Evolutionary conservation across 2,797 vertebrate genomes (phyloP).

Genomic region (Erethizon dorsatum): DNA sequence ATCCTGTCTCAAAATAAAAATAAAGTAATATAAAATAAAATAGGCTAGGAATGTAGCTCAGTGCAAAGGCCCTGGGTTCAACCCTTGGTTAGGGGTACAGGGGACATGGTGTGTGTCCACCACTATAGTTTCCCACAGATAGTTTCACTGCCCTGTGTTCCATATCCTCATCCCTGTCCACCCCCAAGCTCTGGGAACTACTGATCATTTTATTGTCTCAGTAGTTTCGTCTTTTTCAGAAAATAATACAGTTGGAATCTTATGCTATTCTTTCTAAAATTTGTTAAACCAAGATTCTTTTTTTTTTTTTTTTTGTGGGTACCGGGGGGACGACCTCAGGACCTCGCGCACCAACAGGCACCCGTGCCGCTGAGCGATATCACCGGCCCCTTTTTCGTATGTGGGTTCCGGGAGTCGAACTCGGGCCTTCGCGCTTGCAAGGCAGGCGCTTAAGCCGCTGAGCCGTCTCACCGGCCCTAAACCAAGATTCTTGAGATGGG

Average conservation of each 20-base stretch:
- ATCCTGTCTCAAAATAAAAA: neutral
- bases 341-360: too few species aligned
- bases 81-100: neutral
- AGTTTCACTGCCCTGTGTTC: neutral
- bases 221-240: slow-evolving; percentile 26
- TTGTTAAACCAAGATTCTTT: neutral
- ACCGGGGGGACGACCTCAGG: too few species aligned
- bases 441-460: too few species aligned
- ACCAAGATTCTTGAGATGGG: neutral
- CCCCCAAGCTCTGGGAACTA: neutral
- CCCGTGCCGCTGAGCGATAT: too few species aligned
- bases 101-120: neutral
- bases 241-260: neutral
- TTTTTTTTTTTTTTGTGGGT: too few species aligned
- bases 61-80: neutral
- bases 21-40: neutral
- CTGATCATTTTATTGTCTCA: neutral
- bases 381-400: too few species aligned
- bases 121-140: neutral
- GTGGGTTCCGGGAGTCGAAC: too few species aligned
- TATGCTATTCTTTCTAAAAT: neutral
- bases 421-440: too few species aligned
- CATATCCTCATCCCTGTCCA: neutral
- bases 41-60: neutral
- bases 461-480: too few species aligned